A percentile compares a stretch with the other conserved stretches of the same genome.
Evolutionary conservation across 2,113 vertebrate species (phyloP).

Genomic region (Tachysurus vachellii): DNA sequence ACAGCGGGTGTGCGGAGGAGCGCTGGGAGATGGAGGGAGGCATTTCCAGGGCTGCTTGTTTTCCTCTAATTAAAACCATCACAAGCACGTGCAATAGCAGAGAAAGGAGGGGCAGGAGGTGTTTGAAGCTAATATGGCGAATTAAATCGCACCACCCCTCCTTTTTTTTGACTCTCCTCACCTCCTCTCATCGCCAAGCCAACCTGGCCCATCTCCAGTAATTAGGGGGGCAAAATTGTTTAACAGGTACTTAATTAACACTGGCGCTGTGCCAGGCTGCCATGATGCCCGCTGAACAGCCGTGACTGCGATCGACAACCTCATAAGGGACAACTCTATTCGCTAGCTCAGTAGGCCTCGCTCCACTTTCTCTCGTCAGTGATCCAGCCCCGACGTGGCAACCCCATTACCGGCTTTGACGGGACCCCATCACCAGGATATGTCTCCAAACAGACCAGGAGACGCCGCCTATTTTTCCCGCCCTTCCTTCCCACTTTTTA

Average conservation of each 20-base stretch:
- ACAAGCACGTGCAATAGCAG: slow-evolving; percentile 40
- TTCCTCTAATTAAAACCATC: slow-evolving; percentile 78
- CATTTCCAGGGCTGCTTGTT: slow-evolving; percentile 69
- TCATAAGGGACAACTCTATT: slow-evolving; percentile 57
- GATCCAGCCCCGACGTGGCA: slow-evolving; percentile 54
- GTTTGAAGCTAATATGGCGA: slow-evolving; percentile 58
- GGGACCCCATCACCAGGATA: slow-evolving; percentile 64
- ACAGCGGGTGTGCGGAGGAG: slow-evolving; percentile 54
- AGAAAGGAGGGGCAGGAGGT: neutral
- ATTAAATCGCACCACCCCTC: slow-evolving; percentile 55
- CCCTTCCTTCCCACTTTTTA: slow-evolving; percentile 70
- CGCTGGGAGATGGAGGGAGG: slow-evolving; percentile 64
- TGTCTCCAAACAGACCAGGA: slow-evolving; percentile 54
- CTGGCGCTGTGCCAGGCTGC: slow-evolving; percentile 70
- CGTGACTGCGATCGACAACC: slow-evolving; percentile 77
- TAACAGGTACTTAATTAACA: slow-evolving; percentile 84
- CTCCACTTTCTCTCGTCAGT: slow-evolving; percentile 21
- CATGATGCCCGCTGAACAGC: slow-evolving; percentile 70
- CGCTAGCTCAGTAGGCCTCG: slow-evolving; percentile 61
- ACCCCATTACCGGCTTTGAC: slow-evolving; percentile 74
- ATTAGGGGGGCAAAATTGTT: slow-evolving; percentile 74
- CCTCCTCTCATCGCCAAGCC: slow-evolving; percentile 42
- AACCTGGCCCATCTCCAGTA: slow-evolving; percentile 70
- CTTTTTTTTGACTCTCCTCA: neutral
- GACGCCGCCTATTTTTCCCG: slow-evolving; percentile 46